These are phyloP conservation scores for Esperia sulphurella DNA, from an alignment of 2,888 invertebrate genomes.

Conservation along the genomic window DNA sequence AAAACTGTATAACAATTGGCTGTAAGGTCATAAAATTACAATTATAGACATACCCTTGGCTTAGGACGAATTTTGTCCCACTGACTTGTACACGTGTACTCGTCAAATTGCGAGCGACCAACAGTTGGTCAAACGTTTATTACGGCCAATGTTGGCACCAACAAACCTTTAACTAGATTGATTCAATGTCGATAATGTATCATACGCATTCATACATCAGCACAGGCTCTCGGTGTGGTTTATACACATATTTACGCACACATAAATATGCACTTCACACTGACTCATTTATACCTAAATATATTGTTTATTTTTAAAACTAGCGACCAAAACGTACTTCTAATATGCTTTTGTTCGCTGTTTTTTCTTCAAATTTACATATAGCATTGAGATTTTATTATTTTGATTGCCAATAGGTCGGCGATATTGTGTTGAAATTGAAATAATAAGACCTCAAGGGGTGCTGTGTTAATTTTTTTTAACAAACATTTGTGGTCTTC, in stretches of 20 bases:
- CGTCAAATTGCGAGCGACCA: neutral
- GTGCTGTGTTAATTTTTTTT: neutral
- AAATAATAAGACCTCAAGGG: neutral
- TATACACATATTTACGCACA: no score
- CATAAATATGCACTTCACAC: constrained; percentile 42
- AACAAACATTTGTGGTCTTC: neutral
- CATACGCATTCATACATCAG: constrained; percentile 38
- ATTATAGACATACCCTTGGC: neutral
- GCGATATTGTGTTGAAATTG: neutral
- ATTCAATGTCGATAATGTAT: constrained; percentile 30
- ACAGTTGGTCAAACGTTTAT: neutral
- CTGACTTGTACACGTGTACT: constrained; percentile 4
- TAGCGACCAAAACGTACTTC: constrained; percentile 24
- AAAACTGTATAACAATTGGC: neutral
- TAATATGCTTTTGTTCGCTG: constrained; percentile 16
- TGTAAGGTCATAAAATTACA: neutral
- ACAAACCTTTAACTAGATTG: constrained; percentile 22
- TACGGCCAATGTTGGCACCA: constrained; percentile 32
- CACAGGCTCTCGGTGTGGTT: constrained; percentile 28
- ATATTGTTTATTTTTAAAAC: constrained; percentile 22
- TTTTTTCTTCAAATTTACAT: constrained; percentile 10
- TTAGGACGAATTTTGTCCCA: neutral
- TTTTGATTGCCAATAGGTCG: neutral
- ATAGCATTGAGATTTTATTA: neutral
- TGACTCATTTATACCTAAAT: constrained; percentile 36